Percentiles rank a stretch among this genome's conserved stretches.
Conservation (phyloP, 1,140 invertebrate genomes). For the Heliconius congener region DNA sequence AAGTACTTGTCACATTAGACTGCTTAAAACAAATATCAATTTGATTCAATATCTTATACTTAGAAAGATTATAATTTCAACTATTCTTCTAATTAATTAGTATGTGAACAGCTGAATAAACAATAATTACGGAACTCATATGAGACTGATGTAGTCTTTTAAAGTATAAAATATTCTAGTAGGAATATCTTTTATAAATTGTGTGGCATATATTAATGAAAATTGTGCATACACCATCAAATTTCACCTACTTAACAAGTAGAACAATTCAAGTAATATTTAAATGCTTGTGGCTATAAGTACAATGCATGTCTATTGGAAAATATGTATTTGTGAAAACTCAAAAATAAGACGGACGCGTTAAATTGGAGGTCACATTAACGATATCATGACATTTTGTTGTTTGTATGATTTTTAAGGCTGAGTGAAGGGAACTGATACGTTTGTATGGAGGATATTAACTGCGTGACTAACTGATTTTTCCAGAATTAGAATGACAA, state of each 20-base stretch:
- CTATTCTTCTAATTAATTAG: neutral
- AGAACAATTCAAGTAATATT: constrained; percentile 40
- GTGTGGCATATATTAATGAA: constrained; percentile 10
- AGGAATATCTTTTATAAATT: neutral
- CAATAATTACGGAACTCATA: neutral
- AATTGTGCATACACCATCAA: constrained; percentile 59
- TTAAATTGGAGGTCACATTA: constrained; percentile 64
- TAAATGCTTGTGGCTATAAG: neutral
- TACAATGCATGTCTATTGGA: too few relatives aligned
- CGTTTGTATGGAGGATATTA: neutral
- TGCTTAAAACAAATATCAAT: neutral
- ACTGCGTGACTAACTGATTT: constrained; percentile 18
- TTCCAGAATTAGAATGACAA: constrained; percentile 26
- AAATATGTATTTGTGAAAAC: neutral
- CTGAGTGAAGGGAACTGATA: constrained; percentile 13
- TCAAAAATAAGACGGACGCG: constrained; percentile 46
- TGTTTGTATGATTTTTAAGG: constrained; percentile 49
- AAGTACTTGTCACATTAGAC: neutral
- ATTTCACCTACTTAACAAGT: constrained; percentile 62
- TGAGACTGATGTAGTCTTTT: neutral
- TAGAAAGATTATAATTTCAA: neutral
- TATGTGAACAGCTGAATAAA: neutral
- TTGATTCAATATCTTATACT: neutral
- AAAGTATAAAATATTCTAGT: neutral
- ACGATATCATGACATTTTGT: constrained; percentile 62